Evolutionary conservation across 2,888 invertebrate genomes (phyloP).

Genomic region (Choreutis nemorana): DNA sequence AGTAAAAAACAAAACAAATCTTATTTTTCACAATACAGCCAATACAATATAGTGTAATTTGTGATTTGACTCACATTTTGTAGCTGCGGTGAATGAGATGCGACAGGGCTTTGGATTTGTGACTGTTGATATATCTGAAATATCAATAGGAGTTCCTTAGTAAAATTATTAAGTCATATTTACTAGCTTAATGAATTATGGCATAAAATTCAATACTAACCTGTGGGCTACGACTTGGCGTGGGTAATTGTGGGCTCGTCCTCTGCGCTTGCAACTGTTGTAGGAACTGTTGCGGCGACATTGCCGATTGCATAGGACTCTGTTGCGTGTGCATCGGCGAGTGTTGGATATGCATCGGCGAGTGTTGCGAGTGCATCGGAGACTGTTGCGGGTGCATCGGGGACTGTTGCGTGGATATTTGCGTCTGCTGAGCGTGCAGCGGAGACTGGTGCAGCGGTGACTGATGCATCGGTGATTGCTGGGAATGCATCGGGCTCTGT

Average conservation of each 20-base stretch:
- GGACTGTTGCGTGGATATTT: conserved; percentile 18
- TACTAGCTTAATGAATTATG: background rate
- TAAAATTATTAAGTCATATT: background rate
- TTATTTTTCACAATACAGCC: too few relatives aligned
- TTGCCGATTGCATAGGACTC: conserved; percentile 15
- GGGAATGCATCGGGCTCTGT: conserved; percentile 12
- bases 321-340: conserved; percentile 12
- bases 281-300: conserved; percentile 32
- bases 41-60: background rate
- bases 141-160: conserved; percentile 1
- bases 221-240: conserved; percentile 59
- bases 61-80: conserved; percentile 39
- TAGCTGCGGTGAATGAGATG: conserved; percentile 56
- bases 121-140: conserved; percentile 58
- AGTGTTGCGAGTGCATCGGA: conserved; percentile 22
- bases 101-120: conserved; percentile 56
- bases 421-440: conserved; percentile 29
- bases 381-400: conserved; percentile 26
- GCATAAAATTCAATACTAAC: conserved; percentile 16
- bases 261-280: conserved; percentile 52
- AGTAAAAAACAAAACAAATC: background rate
- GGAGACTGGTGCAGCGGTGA: conserved; percentile 7
- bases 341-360: conserved; percentile 12
- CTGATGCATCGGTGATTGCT: conserved; percentile 26
- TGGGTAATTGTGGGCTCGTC: conserved; percentile 54